Base-by-base conservation (phyloP, 2,113 vertebrate species). In the Vulpes vulpes region DNA sequence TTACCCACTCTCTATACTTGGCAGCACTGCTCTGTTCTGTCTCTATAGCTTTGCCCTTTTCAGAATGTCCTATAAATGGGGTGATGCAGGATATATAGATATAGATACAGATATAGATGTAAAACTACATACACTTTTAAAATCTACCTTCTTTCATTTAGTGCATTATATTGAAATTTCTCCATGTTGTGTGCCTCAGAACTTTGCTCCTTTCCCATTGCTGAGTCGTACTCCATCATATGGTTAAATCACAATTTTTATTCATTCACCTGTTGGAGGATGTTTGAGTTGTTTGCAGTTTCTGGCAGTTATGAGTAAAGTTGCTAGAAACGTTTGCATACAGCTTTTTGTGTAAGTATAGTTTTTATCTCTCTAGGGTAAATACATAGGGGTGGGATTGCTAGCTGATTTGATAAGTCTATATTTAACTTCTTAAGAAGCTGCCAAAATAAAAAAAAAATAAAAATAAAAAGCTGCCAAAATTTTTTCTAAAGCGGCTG, bases 351-450 rank as follows among this genome's bases (percentile, higher is more conserved):
- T 38, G 20, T 86, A 67, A 85, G 12, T 15, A 10, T 30, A 62
- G 22, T 49, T 92, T 92, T 87, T 78, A 59, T 71, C 59, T 80
- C 27, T 78, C 8, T 53, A 78, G 38, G n/a, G 49, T 85, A 51
- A 57, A 59, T 73, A 81, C 20, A 8, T 23, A 59, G 55, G 53
- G 83, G 59, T 71, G n/a, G 17, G 49, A 73, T 53, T 88, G 11
- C 49, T 83, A 30, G 30, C 17, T 57, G 53, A 69, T 93, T 87
- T 86, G 8, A 3, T 87, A 74, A 90, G 65, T n/a, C 16, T 57
- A 27, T 82, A 17, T 55, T 92, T 89, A 74, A 88, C 38, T 69
- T 81, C 90, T 90, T 17, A 73, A 81, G 93, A 97, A 78, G 59
- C 57, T 43, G 2, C 35, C 79, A 16, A 76, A 2, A 16, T 11